A percentile compares a stretch with the other conserved stretches of the same genome.
Conservation (phyloP, 2,797 vertebrate species). For the Sebastolobus altivelis region DNA sequence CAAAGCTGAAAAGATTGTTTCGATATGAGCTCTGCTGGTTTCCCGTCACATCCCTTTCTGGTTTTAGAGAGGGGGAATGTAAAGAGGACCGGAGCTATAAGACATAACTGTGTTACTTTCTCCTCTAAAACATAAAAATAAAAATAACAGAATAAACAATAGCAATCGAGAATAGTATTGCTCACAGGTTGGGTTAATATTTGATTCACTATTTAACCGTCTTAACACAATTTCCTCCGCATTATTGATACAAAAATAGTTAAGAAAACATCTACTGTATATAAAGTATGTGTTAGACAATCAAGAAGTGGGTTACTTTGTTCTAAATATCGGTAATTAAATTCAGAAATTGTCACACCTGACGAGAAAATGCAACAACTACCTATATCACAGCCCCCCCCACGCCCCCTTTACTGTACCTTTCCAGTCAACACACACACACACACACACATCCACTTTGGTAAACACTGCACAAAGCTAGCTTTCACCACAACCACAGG, state of each 20-base stretch:
- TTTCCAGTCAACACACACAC: constrained; percentile 35
- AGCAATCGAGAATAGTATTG: constrained; percentile 62
- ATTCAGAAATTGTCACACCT: constrained; percentile 55
- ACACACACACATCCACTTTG: constrained; percentile 35
- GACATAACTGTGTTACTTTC: constrained; percentile 2
- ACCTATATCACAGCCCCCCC: constrained; percentile 46
- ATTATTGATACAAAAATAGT: constrained; percentile 84
- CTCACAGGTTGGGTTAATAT: constrained; percentile 68
- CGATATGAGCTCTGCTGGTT: constrained; percentile 31
- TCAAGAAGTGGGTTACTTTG: constrained; percentile 65
- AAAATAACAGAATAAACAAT: constrained; percentile 34
- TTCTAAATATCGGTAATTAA: constrained; percentile 56
- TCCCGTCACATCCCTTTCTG: constrained; percentile 5
- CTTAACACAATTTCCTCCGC: constrained; percentile 35
- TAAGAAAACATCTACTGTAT: constrained; percentile 80
- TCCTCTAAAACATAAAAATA: constrained; percentile 6
- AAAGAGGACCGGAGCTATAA: constrained; percentile 27
- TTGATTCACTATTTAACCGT: constrained; percentile 44
- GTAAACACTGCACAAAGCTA: constrained; percentile 74
- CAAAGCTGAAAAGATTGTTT: constrained; percentile 36
- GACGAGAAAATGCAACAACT: constrained; percentile 62
- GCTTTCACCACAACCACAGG: constrained; percentile 72
- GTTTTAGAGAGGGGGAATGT: constrained; percentile 11
- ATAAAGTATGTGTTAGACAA: constrained; percentile 75
- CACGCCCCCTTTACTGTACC: constrained; percentile 46